These are phyloP conservation scores for Tyrannus savana DNA, from an alignment of 2,113 vertebrate genomes.

Conservation along the genomic window DNA sequence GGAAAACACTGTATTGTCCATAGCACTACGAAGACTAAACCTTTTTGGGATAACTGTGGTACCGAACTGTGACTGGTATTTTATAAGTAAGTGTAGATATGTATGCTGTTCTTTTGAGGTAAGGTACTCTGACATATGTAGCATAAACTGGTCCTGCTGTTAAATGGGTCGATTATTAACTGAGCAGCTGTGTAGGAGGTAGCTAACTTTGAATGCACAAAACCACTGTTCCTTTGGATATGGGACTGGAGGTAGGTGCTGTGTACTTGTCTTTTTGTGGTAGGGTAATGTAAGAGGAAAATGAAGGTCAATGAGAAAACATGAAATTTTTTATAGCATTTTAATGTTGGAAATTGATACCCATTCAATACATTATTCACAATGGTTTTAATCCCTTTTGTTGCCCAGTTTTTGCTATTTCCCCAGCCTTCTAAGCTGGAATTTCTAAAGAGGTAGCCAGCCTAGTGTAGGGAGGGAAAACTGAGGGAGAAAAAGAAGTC, in stretches of 20 bases:
- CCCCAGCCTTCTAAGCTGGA: background rate
- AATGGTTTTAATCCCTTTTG: background rate
- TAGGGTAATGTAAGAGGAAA: background rate
- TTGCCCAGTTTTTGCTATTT: background rate
- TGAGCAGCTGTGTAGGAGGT: conserved; percentile 78
- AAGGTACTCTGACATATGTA: conserved; percentile 83
- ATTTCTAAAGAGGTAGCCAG: background rate
- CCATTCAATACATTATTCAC: background rate
- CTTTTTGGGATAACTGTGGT: conserved; percentile 73
- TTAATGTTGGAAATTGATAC: background rate
- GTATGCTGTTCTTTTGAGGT: conserved; percentile 74
- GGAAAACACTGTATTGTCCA: conserved; percentile 35
- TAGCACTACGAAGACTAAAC: conserved; percentile 72
- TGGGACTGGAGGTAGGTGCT: background rate
- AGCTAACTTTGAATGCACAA: conserved; percentile 81
- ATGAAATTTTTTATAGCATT: background rate
- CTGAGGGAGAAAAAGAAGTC: background rate
- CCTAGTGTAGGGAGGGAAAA: background rate
- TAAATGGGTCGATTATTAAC: conserved; percentile 80
- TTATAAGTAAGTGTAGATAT: conserved; percentile 75
- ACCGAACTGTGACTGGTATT: conserved; percentile 70
- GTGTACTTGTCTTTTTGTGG: background rate
- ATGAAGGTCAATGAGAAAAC: background rate
- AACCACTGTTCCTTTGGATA: background rate
- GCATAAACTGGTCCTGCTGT: conserved; percentile 86